Conservation (phyloP, 2,113 vertebrate genomes). For the Microtus richardsoni region DNA sequence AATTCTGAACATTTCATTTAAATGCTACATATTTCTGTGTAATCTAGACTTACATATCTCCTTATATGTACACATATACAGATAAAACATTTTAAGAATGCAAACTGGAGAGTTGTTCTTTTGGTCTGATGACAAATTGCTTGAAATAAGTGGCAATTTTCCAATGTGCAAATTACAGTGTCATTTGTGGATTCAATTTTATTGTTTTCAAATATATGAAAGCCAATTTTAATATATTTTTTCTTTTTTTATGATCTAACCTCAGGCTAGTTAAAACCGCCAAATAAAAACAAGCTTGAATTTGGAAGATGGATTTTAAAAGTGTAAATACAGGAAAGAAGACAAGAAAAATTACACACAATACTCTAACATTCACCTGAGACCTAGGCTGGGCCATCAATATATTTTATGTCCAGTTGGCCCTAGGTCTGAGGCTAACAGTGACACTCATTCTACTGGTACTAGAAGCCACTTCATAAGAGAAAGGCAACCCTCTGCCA, state of each 20-base stretch:
- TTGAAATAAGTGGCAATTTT: neutral
- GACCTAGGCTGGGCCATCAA: slow-evolving; percentile 30
- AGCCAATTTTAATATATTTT: neutral
- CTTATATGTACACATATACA: neutral
- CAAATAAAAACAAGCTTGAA: neutral
- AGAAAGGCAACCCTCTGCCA: slow-evolving; percentile 76
- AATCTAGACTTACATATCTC: neutral
- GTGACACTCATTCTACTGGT: slow-evolving; percentile 68
- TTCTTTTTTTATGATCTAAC: neutral
- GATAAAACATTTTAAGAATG: neutral
- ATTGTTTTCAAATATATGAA: neutral
- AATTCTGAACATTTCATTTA: neutral
- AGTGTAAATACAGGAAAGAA: neutral
- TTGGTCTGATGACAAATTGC: neutral
- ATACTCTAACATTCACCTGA: neutral
- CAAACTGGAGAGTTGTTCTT: neutral
- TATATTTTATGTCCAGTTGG: slow-evolving; percentile 72
- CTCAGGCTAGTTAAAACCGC: neutral
- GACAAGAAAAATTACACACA: neutral
- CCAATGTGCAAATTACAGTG: neutral
- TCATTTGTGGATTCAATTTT: slow-evolving; percentile 2
- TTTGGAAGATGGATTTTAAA: neutral
- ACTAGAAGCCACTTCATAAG: slow-evolving; percentile 77
- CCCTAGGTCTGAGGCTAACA: slow-evolving; percentile 75
- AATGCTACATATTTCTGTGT: neutral